Evolutionary conservation across 1,140 invertebrate genomes (phyloP).

Genomic region (Caenorhabditis inopinata): DNA sequence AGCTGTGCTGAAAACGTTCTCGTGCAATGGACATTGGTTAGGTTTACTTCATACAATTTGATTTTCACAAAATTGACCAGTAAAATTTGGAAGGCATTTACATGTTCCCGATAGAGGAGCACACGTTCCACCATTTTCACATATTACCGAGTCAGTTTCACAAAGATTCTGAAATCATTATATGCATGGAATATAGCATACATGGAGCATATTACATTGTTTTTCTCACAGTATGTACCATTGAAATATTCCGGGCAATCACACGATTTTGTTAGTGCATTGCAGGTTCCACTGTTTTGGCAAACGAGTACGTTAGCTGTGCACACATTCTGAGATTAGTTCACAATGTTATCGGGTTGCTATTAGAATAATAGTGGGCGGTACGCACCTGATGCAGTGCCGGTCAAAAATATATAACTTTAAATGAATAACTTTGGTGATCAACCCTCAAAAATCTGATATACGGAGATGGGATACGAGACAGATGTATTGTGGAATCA

Average conservation of each 20-base stretch:
- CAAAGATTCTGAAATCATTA: background rate
- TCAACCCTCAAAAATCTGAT: too few relatives aligned
- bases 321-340: background rate
- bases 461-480: too few relatives aligned
- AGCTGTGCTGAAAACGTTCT: background rate
- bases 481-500: too few relatives aligned
- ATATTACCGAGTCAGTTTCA: background rate
- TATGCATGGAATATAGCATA: too few relatives aligned
- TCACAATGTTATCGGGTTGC: too few relatives aligned
- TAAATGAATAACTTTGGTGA: too few relatives aligned
- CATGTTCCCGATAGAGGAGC: background rate
- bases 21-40: too few relatives aligned
- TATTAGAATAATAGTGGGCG: too few relatives aligned
- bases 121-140: background rate
- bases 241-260: background rate
- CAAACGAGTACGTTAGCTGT: background rate
- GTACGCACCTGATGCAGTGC: too few relatives aligned
- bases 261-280: background rate
- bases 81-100: background rate
- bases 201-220: too few relatives aligned
- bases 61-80: background rate
- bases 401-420: too few relatives aligned
- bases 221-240: background rate
- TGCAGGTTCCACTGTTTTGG: background rate
- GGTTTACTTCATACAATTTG: too few relatives aligned